These are phyloP conservation scores for Calameuta pallipes DNA, from an alignment of 2,888 invertebrate genomes.

Conservation along the genomic window DNA sequence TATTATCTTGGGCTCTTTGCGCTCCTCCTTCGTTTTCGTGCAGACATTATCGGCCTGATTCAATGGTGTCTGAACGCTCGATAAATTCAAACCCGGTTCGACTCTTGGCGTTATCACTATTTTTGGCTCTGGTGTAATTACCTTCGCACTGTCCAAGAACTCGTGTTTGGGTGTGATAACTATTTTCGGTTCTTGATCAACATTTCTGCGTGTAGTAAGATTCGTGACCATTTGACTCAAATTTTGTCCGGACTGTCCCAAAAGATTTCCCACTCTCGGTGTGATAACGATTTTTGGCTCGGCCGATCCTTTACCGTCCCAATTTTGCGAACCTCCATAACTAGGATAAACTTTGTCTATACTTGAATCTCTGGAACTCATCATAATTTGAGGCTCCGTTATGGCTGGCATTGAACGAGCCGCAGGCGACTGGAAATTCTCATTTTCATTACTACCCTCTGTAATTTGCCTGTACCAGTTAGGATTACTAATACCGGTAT, in stretches of 20 bases:
- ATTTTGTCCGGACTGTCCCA: conserved; percentile 42
- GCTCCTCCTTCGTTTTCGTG: conserved; percentile 51
- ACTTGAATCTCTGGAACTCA: conserved; percentile 24
- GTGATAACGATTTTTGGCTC: conserved; percentile 56
- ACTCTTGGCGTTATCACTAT: conserved; percentile 20
- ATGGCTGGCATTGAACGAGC: not conserved
- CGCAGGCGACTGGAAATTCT: not conserved
- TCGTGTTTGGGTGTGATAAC: conserved; percentile 20
- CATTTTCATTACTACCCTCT: not conserved
- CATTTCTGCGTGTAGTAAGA: conserved; percentile 26
- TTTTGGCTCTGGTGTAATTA: conserved; percentile 28
- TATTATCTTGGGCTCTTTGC: conserved; percentile 71
- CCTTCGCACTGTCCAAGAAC: conserved; percentile 12
- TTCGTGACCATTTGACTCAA: conserved; percentile 33
- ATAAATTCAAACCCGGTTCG: not conserved
- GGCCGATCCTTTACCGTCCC: conserved; percentile 17
- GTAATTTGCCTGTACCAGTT: conserved; percentile 12
- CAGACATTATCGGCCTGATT: not conserved
- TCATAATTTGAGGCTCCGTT: conserved; percentile 35
- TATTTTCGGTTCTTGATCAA: conserved; percentile 29
- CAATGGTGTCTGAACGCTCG: not conserved
- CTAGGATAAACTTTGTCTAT: conserved; percentile 14
- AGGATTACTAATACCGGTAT: conserved; percentile 46
- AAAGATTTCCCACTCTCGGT: conserved; percentile 46
- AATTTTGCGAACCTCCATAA: conserved; percentile 9